Base-by-base conservation (phyloP, 2,888 invertebrate species). In the Callimorpha dominula region DNA sequence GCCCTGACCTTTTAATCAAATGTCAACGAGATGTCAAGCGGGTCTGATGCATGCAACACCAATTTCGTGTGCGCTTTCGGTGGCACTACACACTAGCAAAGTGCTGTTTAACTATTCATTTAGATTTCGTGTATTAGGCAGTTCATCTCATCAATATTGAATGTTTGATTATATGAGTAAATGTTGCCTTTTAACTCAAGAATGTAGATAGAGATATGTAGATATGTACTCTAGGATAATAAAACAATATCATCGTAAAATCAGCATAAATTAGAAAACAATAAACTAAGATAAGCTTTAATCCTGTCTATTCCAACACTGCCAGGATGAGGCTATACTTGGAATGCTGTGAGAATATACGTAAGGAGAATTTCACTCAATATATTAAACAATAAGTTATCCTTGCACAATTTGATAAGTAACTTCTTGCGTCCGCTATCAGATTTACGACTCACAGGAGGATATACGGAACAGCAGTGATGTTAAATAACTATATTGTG, bases 41-140 rank as follows among this genome's bases (percentile, higher is more conserved):
- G 43, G 5, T 64, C 17, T 42, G n/a, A 57, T 72, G 64, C 68
- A 65, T 69, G 60, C 54, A 40, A 50, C 49, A 65, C 40, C 50
- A 46, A 72, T 72, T 68, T 64, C 42, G 46, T n/a, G 46, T 64
- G 63, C n/a, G 71, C 67, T 67, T 72, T 42, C 7, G 20, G 63
- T 11, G 43, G 15, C 4, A 46, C 20, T 72, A 52, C 46, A 52
- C 43, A 52, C 17, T 46, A 3, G 20, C 31, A 31, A 49, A 46
- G 54, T 57, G 46, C 60, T 57, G 11, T 64, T 52, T 64, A 63
- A 49, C 31, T 62, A 63, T 62, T 63, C 60, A 12, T 70, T 12
- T 31, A 17, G 20, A 31, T 49, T 40, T 42, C 60, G 7, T 68
- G 31, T 4, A 46, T 8, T 62, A 71, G 72, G 60, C n/a, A 67